A percentile compares a stretch with the other conserved stretches of the same genome.
These are phyloP conservation scores for Xenopus borealis DNA, from an alignment of 2,113 vertebrate species.

Conservation along the genomic window DNA sequence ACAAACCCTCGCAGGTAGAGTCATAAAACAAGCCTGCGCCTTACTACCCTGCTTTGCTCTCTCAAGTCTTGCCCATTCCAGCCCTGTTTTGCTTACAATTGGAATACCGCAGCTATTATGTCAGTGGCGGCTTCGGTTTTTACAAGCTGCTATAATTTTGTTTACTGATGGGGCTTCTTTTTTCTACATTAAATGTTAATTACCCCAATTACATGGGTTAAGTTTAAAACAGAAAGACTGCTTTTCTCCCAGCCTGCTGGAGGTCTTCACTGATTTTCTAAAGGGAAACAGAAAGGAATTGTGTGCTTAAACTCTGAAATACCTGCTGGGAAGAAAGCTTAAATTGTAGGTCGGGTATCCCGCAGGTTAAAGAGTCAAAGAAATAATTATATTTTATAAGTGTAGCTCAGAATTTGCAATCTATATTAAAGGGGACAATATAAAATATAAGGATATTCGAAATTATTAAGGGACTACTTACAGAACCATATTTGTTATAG, in stretches of 20 bases:
- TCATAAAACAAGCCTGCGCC: slow-evolving; percentile 5
- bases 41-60: not conserved
- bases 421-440: too few species aligned
- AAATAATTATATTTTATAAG: too few species aligned
- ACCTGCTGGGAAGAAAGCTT: not conserved
- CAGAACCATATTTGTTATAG: too few species aligned
- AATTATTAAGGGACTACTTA: too few species aligned
- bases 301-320: not conserved
- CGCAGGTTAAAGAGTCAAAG: too few species aligned
- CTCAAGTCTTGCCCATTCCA: not conserved
- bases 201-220: not conserved
- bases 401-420: too few species aligned
- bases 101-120: slow-evolving; percentile 17
- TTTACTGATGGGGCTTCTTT: not conserved
- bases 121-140: not conserved
- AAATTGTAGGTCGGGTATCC: not conserved
- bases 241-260: not conserved
- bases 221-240: not conserved
- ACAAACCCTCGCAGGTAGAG: slow-evolving; percentile 16
- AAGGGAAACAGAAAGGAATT: not conserved
- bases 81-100: not conserved
- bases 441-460: too few species aligned
- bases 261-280: not conserved
- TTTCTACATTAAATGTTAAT: not conserved
- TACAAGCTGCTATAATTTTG: not conserved